These are phyloP conservation scores for Pseudanteris insignis DNA, from an alignment of 2,888 invertebrate genomes.

Conservation along the genomic window DNA sequence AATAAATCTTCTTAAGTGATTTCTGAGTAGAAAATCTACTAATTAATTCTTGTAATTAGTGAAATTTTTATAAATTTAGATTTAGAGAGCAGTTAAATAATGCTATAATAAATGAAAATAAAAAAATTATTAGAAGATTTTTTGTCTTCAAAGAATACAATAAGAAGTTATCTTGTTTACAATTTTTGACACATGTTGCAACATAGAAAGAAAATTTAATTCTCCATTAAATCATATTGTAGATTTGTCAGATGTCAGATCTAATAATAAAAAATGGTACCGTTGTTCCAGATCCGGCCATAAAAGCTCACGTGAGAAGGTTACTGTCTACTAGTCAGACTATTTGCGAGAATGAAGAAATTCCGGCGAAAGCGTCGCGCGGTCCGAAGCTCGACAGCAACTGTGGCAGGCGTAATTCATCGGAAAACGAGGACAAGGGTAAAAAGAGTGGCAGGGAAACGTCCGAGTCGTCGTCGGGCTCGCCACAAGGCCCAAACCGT, in stretches of 20 bases:
- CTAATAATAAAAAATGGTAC: not conserved
- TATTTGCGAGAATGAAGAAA: conserved; percentile 62
- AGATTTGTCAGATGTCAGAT: not conserved
- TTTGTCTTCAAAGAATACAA: no score
- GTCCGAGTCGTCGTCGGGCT: conserved; percentile 53
- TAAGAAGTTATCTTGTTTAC: no score
- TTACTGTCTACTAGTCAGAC: conserved; percentile 72
- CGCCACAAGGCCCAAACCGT: conserved; percentile 47
- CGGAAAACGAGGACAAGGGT: conserved; percentile 52
- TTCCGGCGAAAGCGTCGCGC: conserved; percentile 55
- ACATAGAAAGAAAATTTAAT: no score
- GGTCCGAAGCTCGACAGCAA: conserved; percentile 42
- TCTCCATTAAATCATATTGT: no score
- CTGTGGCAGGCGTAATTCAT: conserved; percentile 49
- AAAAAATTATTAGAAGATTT: no score
- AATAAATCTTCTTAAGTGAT: no score
- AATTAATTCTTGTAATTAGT: no score
- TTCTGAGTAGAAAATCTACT: no score
- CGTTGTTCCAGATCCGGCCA: conserved; percentile 78
- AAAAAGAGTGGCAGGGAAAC: conserved; percentile 51
- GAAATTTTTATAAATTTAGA: no score
- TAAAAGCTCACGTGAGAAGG: conserved; percentile 82
- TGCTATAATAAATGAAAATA: no score
- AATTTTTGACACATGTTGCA: no score
- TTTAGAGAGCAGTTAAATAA: no score